phyloP scores from a whole-genome alignment of 2,797 vertebrate species.

The Chaunax sp. region DNA sequence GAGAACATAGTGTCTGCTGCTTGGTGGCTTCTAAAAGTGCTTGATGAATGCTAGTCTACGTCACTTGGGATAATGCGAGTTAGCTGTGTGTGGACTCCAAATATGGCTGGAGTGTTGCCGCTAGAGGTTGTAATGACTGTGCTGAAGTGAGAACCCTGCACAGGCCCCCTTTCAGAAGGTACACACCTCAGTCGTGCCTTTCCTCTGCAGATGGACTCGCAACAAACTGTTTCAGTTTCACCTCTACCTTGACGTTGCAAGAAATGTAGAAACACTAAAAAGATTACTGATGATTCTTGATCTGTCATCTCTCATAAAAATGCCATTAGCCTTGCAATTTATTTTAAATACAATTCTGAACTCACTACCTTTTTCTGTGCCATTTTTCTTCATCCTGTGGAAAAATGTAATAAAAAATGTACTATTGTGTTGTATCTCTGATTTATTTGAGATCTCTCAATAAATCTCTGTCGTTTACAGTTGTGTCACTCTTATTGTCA shows the following conservation, averaged over 20 bases:
- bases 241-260: slow-evolving; percentile 61
- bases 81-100: slow-evolving; percentile 82
- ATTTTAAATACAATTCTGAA: neutral
- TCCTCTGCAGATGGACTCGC: slow-evolving; percentile 77
- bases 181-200: slow-evolving; percentile 80
- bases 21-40: slow-evolving; percentile 79
- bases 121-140: slow-evolving; percentile 78
- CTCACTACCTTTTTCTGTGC: neutral
- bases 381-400: neutral
- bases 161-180: slow-evolving; percentile 74
- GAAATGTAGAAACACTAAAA: slow-evolving; percentile 38
- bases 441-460: slow-evolving; percentile 1
- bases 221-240: slow-evolving; percentile 80
- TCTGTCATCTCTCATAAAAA: slow-evolving; percentile 21
- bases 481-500: slow-evolving; percentile 6
- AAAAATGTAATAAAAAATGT: too few relatives aligned
- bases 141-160: slow-evolving; percentile 74
- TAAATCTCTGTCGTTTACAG: slow-evolving; percentile 17
- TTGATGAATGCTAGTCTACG: slow-evolving; percentile 85
- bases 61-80: slow-evolving; percentile 83
- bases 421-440: slow-evolving; percentile 19
- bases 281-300: slow-evolving; percentile 32
- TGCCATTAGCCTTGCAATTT: neutral
- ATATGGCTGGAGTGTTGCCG: slow-evolving; percentile 83
- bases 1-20: slow-evolving; percentile 82